Evolutionary conservation across 1,140 invertebrate genomes (phyloP).

Genomic region (Rhysida immarginata): DNA sequence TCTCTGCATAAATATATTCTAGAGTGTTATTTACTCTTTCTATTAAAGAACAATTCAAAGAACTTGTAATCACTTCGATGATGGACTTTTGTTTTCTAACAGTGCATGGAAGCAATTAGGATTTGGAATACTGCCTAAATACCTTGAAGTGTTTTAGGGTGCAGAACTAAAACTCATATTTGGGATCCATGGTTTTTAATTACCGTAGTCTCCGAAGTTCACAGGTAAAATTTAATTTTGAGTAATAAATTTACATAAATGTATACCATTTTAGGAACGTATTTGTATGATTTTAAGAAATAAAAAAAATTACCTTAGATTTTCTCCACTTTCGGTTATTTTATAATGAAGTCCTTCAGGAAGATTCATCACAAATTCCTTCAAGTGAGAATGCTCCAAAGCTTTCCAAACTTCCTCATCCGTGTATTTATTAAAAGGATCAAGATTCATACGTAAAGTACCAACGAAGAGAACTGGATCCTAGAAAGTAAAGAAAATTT

Average conservation of each 20-base stretch:
- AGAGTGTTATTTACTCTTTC: not conserved
- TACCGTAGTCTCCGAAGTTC: not conserved
- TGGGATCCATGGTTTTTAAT: not conserved
- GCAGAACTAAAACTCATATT: too few relatives aligned
- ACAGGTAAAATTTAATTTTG: not conserved
- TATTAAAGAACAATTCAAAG: not conserved
- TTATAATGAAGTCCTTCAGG: conserved; percentile 13
- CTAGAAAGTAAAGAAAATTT: conserved; percentile 16
- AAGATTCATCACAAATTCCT: conserved; percentile 8
- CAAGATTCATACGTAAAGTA: conserved; percentile 28
- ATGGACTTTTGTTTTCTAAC: too few relatives aligned
- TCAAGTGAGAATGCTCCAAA: conserved; percentile 12
- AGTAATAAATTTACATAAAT: not conserved
- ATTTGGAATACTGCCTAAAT: too few relatives aligned
- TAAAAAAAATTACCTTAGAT: conserved; percentile 1
- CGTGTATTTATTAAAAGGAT: conserved; percentile 19
- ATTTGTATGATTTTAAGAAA: not conserved
- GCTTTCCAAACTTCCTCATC: conserved; percentile 22
- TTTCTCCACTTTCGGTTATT: conserved; percentile 7
- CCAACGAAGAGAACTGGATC: conserved; percentile 37
- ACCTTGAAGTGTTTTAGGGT: too few relatives aligned
- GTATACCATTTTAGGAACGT: not conserved
- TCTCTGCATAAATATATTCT: not conserved
- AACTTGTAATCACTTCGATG: too few relatives aligned
- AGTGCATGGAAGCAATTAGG: too few relatives aligned